These are phyloP conservation scores for Telmatochromis sp. DNA, from an alignment of 2,113 vertebrate genomes.

Conservation along the genomic window DNA sequence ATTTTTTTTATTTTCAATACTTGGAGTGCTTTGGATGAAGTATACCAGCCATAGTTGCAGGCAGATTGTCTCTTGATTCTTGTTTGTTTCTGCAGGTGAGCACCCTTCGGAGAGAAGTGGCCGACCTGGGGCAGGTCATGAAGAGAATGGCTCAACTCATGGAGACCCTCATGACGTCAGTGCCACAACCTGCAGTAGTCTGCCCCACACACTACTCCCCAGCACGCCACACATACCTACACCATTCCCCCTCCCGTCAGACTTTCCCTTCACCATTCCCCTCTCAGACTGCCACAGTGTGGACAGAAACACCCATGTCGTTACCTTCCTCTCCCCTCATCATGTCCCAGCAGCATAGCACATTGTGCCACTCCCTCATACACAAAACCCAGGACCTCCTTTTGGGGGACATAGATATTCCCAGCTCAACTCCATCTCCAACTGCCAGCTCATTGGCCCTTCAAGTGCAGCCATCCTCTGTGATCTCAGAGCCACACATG, in stretches of 20 bases:
- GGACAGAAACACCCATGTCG: conserved; percentile 32
- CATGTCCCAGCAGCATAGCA: conserved; percentile 16
- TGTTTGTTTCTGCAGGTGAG: conserved; percentile 57
- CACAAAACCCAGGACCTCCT: conserved; percentile 45
- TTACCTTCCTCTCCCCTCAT: conserved; percentile 26
- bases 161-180: conserved; percentile 54
- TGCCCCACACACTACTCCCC: conserved; percentile 43
- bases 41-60: neutral
- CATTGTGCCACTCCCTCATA: neutral
- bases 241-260: neutral
- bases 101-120: conserved; percentile 65
- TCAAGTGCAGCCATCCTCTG: neutral
- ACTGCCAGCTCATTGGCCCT: neutral
- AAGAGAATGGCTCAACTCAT: conserved; percentile 65
- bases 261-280: neutral
- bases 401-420: neutral
- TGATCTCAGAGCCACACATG: neutral
- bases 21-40: neutral
- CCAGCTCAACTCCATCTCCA: neutral
- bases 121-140: conserved; percentile 67
- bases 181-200: conserved; percentile 23
- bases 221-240: conserved; percentile 13
- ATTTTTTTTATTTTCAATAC: neutral
- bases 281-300: conserved; percentile 34
- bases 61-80: neutral